Base-by-base conservation (phyloP, 2,888 invertebrate species). In the Strigamia transsilvanica region DNA sequence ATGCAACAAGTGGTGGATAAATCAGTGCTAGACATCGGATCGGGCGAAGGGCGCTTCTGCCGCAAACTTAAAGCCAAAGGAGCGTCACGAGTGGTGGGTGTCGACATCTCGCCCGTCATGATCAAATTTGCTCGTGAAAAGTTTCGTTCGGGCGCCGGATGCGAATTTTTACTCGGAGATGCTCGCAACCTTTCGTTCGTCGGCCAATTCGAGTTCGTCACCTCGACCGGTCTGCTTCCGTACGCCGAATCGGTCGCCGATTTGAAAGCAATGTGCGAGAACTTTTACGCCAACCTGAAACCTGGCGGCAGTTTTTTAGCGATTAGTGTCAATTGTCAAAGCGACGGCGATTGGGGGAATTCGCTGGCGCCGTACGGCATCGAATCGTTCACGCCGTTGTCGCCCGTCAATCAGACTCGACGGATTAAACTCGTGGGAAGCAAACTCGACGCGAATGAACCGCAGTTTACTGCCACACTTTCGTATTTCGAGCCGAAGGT, bases 131-230 rank as follows among this genome's bases (percentile, higher is more conserved):
- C 80, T 9, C 41, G 51, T 10, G 51, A 32, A n/a, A 51, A 32
- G n/a, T 23, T 13, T 13, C 42, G 46, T 12, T 10, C 23, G 5
- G 12, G 6, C 21, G 23, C 42, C 42, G 42, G 42, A 13, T 46
- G 42, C 51, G 32, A 46, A n/a, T 80, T 23, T 23, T 5, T 13
- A 10, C 13, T 46, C 23, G 80, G 80, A 0, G 80, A 80, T 32
- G 46, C 32, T 9, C 21, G 80, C 23, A 51, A 21, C 13, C 32
- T 80, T 3, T 51, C 42, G 12, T 23, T 23, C 23, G 51, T 80
- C 32, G 80, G 80, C 6, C 21, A 80, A 18, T 80, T 80, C 27
- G 80, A 80, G 0, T 46, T 80, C 46, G 56, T 80, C 51, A 46
- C 51, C 13, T 18, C 80, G 13, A 80, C 23, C 32, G 23, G 21